Conservation (phyloP, 92 coral and sea anemone species). For the Chrysogorgia sp. region DNA sequence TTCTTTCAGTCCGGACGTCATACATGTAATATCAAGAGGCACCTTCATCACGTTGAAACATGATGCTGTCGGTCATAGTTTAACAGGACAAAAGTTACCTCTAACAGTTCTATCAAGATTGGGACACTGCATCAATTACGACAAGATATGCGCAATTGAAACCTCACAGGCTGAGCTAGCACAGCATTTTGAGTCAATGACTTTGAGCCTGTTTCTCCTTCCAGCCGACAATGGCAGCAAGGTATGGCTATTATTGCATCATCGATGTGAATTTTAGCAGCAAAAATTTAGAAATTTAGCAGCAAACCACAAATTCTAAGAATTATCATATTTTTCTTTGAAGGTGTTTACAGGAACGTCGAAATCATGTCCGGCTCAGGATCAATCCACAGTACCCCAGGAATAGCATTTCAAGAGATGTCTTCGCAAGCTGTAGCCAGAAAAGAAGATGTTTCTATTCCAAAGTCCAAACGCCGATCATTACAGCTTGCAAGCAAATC, state of each 20-base stretch:
- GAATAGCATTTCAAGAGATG: conserved; percentile 17
- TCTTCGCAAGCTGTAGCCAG: neutral
- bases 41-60: conserved; percentile 12
- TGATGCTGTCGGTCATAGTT: conserved; percentile 4
- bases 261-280: too few species aligned
- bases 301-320: too few species aligned
- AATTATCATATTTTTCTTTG: too few species aligned
- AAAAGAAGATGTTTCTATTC: neutral
- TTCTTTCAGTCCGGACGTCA: conserved; percentile 6
- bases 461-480: conserved; percentile 18
- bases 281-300: too few species aligned
- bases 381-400: conserved; percentile 30
- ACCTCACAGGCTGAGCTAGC: conserved; percentile 10
- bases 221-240: conserved; percentile 3
- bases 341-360: conserved; percentile 6
- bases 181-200: conserved; percentile 15
- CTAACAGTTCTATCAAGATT: conserved; percentile 1
- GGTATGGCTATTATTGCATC: neutral
- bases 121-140: conserved; percentile 23
- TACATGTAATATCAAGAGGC: conserved; percentile 2
- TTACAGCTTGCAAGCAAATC: neutral
- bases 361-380: conserved; percentile 18
- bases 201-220: neutral
- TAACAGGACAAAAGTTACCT: conserved; percentile 17
- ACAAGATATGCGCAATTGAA: conserved; percentile 9